These are phyloP conservation scores for Tolmerus cingulatus DNA, from an alignment of 2,888 invertebrate species.

Conservation along the genomic window DNA sequence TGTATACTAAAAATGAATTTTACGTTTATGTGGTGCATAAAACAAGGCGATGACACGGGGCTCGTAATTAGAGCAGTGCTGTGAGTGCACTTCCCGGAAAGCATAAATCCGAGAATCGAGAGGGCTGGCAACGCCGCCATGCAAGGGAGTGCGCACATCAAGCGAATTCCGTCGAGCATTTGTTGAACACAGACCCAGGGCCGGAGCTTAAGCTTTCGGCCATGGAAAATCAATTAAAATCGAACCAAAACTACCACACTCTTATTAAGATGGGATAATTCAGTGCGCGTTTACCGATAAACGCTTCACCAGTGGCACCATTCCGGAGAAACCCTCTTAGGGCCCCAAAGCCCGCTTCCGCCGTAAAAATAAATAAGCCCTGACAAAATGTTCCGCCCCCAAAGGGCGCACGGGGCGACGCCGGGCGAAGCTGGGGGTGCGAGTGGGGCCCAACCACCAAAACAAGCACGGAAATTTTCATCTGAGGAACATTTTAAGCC, in stretches of 20 bases:
- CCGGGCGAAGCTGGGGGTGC: not conserved
- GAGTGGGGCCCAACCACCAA: not conserved
- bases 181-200: not conserved
- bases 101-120: not conserved
- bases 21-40: not conserved
- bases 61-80: not conserved
- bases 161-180: not conserved
- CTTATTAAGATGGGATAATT: slow-evolving; percentile 12
- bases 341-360: not conserved
- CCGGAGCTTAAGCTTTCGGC: not conserved
- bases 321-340: not conserved
- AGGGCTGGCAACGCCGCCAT: not conserved
- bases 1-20: not conserved
- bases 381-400: not conserved
- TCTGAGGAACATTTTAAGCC: not conserved
- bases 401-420: not conserved
- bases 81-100: not conserved
- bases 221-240: slow-evolving; percentile 40
- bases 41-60: not conserved
- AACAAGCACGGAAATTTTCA: not conserved
- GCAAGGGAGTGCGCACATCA: slow-evolving; percentile 1
- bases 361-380: not conserved
- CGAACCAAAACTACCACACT: slow-evolving; percentile 9
- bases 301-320: not conserved
- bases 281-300: not conserved